These are phyloP conservation scores for Alentia gelatinosa DNA, from an alignment of 2,888 invertebrate species.

Conservation along the genomic window DNA sequence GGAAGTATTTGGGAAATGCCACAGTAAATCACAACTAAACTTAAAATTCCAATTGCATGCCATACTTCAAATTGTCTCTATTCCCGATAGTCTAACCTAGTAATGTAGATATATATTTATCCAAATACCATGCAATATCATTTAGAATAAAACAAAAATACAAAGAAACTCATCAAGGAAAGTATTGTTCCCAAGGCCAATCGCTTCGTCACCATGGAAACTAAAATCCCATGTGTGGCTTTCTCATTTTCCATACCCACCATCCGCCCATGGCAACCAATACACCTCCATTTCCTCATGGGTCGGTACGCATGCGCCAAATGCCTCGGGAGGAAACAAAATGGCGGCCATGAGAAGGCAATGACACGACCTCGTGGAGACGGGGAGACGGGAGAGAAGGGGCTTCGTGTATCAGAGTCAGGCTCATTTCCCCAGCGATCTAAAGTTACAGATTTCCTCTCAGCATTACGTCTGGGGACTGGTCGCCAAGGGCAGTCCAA, in stretches of 20 bases:
- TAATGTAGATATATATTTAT: too few species aligned
- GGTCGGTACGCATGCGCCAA: background rate
- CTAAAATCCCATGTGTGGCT: background rate
- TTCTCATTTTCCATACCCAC: background rate
- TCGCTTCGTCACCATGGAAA: background rate
- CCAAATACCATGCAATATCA: background rate
- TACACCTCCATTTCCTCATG: slow-evolving; percentile 14
- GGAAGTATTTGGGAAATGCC: too few species aligned
- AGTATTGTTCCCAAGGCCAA: background rate
- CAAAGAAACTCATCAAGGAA: background rate
- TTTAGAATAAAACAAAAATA: background rate
- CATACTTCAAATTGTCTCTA: too few species aligned
- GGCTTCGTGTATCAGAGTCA: background rate
- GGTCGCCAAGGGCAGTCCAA: background rate
- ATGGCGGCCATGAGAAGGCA: background rate
- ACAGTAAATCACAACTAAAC: too few species aligned
- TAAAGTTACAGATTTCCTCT: background rate
- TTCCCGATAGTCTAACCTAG: too few species aligned
- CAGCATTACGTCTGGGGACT: background rate
- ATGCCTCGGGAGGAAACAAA: background rate
- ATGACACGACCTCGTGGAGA: background rate
- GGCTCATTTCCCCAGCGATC: background rate
- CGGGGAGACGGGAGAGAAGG: background rate
- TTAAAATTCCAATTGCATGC: too few species aligned
- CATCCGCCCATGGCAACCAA: slow-evolving; percentile 1